Conservation (phyloP, 2,797 vertebrate species). For the Sebastes matsubarae region DNA sequence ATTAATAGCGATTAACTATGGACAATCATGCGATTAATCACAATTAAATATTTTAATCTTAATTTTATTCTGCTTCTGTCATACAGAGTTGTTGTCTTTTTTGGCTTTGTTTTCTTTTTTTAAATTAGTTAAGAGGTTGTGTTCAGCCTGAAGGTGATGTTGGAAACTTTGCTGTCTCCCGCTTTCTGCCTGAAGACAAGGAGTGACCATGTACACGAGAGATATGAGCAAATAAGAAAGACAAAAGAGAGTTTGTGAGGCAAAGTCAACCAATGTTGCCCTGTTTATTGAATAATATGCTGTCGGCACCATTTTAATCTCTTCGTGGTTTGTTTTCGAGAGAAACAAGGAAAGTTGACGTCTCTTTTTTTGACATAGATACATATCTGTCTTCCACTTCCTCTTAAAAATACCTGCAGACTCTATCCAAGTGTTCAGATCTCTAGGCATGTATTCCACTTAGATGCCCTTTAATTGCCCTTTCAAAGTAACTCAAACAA, state of each 20-base stretch:
- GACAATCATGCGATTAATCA: no score
- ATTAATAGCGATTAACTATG: no score
- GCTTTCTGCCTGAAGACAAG: neutral
- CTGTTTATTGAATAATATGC: neutral
- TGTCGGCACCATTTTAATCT: neutral
- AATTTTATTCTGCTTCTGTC: neutral
- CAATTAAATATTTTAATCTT: no score
- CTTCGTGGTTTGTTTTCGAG: neutral
- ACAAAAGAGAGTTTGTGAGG: neutral
- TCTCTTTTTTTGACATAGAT: neutral
- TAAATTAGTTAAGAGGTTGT: neutral
- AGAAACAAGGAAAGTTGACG: neutral
- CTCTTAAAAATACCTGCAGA: neutral
- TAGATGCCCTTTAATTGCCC: neutral
- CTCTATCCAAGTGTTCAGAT: neutral
- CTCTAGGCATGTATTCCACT: neutral
- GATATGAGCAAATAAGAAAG: neutral
- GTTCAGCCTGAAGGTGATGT: neutral
- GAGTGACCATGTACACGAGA: neutral
- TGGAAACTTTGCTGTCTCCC: neutral
- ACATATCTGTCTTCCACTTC: neutral
- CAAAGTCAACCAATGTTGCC: neutral
- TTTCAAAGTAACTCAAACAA: neutral
- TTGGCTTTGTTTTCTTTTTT: neutral
- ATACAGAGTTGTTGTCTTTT: neutral